Percentiles rank a stretch among this genome's conserved stretches.
These are phyloP conservation scores for Stenotaenia linearis DNA, from an alignment of 2,888 invertebrate species.

Conservation along the genomic window DNA sequence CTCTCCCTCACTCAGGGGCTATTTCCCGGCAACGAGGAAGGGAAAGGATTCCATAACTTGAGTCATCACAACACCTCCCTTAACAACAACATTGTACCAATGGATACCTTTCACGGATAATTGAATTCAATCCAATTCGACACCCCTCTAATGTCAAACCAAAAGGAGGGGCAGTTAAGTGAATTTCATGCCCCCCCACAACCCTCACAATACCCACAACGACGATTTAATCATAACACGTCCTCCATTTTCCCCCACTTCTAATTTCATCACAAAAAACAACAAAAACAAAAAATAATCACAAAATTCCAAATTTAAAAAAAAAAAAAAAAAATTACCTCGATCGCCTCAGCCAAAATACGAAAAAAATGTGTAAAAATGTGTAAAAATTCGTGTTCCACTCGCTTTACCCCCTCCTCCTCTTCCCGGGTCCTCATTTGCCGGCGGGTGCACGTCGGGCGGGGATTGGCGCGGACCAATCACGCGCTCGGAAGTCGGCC, in stretches of 20 bases:
- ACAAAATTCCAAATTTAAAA: background rate
- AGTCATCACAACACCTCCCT: constrained; percentile 24
- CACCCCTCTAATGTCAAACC: constrained; percentile 14
- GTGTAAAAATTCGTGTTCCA: background rate
- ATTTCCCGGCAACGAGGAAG: background rate
- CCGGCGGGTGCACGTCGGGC: constrained; percentile 20
- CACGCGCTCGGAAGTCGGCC: background rate
- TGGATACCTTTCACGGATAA: constrained; percentile 26
- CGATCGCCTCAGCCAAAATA: too few relatives aligned
- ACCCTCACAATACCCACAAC: background rate
- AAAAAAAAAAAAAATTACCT: background rate
- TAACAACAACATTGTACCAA: constrained; percentile 21
- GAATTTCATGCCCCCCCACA: background rate
- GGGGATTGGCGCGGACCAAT: background rate
- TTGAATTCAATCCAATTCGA: constrained; percentile 24
- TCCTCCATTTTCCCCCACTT: background rate
- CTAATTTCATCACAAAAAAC: background rate
- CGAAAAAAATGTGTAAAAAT: background rate
- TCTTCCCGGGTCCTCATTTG: constrained; percentile 7
- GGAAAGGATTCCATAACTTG: constrained; percentile 1
- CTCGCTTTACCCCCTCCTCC: background rate
- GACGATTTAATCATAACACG: constrained; percentile 9
- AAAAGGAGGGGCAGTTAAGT: constrained; percentile 3
- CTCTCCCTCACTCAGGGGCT: constrained; percentile 4
- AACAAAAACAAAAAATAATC: background rate